Evolutionary conservation across 2,888 invertebrate genomes (phyloP).

Genomic region (Ormyrus thymus): DNA sequence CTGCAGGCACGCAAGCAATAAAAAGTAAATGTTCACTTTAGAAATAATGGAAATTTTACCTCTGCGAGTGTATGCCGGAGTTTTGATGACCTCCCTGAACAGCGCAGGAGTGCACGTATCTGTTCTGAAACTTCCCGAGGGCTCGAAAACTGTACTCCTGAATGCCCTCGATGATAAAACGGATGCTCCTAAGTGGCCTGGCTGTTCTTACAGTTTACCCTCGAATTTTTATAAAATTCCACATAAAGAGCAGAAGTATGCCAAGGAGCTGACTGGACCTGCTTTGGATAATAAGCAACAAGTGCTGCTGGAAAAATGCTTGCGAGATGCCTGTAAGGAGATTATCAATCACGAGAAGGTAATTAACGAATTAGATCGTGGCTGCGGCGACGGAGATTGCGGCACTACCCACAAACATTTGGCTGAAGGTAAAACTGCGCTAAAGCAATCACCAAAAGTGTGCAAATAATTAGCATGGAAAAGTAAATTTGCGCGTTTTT

Average conservation of each 20-base stretch:
- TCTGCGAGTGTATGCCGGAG: conserved; percentile 73
- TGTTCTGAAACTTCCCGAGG: conserved; percentile 78
- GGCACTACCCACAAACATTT: conserved; percentile 79
- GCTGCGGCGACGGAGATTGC: conserved; percentile 82
- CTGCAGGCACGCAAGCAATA: no score
- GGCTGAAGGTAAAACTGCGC: conserved; percentile 75
- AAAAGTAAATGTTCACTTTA: conserved; percentile 48
- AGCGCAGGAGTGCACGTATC: conserved; percentile 88
- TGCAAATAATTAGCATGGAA: no score
- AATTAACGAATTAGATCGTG: conserved; percentile 76
- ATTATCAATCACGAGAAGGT: conserved; percentile 64
- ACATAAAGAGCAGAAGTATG: conserved; percentile 33
- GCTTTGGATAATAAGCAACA: conserved; percentile 59
- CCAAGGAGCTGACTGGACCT: conserved; percentile 57
- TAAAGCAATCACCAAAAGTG: no score
- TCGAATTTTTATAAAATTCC: not conserved
- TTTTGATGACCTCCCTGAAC: conserved; percentile 85
- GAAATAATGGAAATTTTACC: conserved; percentile 62
- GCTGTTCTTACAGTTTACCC: conserved; percentile 73
- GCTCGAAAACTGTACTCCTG: conserved; percentile 75
- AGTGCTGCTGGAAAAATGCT: conserved; percentile 69
- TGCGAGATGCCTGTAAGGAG: conserved; percentile 70
- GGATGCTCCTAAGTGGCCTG: conserved; percentile 79
- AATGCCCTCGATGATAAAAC: conserved; percentile 79
- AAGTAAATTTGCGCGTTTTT: not conserved